phyloP scores from a whole-genome alignment of 1,140 invertebrate genomes.

The Ladona fulva region DNA sequence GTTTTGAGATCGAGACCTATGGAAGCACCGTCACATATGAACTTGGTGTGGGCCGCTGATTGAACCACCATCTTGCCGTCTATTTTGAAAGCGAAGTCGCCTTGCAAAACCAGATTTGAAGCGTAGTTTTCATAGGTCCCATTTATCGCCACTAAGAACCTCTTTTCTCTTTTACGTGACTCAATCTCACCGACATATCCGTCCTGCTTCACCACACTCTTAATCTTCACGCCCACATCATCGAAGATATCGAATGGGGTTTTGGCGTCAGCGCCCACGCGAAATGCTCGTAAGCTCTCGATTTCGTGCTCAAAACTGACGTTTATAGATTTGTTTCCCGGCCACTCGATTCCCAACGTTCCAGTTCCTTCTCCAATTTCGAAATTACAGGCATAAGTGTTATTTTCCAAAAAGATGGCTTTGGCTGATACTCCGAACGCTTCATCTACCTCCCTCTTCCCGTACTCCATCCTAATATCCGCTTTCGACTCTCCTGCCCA shows the following conservation, averaged over 20 bases:
- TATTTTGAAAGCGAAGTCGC: background rate
- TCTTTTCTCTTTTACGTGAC: background rate
- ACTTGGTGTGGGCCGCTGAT: background rate
- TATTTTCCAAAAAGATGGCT: background rate
- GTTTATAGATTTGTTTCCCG: background rate
- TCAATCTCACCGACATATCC: background rate
- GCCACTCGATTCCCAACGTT: background rate
- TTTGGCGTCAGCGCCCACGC: background rate
- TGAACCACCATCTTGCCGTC: background rate
- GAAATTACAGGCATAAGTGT: background rate
- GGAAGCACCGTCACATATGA: background rate
- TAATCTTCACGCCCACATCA: background rate
- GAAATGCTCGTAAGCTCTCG: background rate
- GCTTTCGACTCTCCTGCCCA: background rate
- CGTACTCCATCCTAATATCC: background rate
- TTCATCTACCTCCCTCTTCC: background rate
- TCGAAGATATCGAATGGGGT: background rate
- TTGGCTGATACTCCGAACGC: background rate
- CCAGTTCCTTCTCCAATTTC: background rate
- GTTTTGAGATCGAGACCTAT: background rate
- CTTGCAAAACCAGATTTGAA: background rate
- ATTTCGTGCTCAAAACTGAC: background rate
- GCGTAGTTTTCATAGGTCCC: background rate
- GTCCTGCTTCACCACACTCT: background rate
- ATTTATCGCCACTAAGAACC: background rate